phyloP scores from a whole-genome alignment of 2,888 invertebrate genomes.

The Leptinotarsa tumamoca region DNA sequence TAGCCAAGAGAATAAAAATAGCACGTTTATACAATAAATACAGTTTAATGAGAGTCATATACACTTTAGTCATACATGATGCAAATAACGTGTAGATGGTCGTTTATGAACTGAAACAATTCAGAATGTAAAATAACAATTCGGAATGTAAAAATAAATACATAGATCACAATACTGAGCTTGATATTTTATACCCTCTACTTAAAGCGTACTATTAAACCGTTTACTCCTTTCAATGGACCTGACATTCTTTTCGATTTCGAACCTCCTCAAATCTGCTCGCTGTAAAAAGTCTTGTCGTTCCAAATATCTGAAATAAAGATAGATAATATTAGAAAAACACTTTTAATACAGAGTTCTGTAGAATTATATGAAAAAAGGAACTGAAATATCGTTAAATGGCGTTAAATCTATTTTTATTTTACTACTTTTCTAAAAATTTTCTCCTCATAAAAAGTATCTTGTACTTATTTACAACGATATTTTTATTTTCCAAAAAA shows the following conservation, averaged over 20 bases:
- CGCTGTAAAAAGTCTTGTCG: constrained; percentile 91
- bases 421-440: too few relatives aligned
- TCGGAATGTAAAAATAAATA: constrained; percentile 48
- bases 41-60: background rate
- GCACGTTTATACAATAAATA: background rate
- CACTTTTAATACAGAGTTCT: background rate
- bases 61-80: constrained; percentile 1
- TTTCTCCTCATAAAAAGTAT: too few relatives aligned
- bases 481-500: too few relatives aligned
- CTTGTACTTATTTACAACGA: too few relatives aligned
- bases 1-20: background rate
- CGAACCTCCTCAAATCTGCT: constrained; percentile 90
- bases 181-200: constrained; percentile 26
- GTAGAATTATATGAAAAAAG: too few relatives aligned
- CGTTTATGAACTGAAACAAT: background rate
- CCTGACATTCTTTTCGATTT: constrained; percentile 87
- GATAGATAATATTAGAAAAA: background rate
- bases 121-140: constrained; percentile 42
- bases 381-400: too few relatives aligned
- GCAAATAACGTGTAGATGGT: constrained; percentile 11
- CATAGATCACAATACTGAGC: constrained; percentile 43
- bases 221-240: constrained; percentile 75
- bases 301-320: constrained; percentile 81
- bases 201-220: constrained; percentile 60
- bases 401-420: too few relatives aligned